Evolutionary conservation across 2,888 invertebrate species (phyloP).

Genomic region (Lydus trimaculatus): DNA sequence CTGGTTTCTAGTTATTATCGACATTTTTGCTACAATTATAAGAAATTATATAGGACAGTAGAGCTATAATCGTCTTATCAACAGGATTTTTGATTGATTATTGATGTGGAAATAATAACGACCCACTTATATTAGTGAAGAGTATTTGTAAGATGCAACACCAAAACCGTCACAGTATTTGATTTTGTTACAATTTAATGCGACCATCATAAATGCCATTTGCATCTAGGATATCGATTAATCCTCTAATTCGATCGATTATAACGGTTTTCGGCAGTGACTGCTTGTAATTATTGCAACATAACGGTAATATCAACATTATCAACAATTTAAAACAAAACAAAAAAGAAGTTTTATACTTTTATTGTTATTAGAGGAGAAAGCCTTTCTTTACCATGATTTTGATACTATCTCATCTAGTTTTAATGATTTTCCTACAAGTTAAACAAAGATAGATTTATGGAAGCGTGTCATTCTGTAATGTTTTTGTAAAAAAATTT

Average conservation of each 20-base stretch:
- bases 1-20: slow-evolving; percentile 19
- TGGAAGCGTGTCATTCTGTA: slow-evolving; percentile 7
- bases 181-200: background rate
- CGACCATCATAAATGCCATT: background rate
- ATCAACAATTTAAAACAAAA: background rate
- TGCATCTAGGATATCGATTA: background rate
- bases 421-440: background rate
- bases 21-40: background rate
- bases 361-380: slow-evolving; percentile 23
- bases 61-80: background rate
- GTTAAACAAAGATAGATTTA: background rate
- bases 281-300: background rate
- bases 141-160: background rate
- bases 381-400: slow-evolving; percentile 27
- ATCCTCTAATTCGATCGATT: slow-evolving; percentile 7
- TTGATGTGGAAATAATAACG: background rate
- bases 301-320: background rate
- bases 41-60: background rate
- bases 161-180: background rate
- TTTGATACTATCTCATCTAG: background rate
- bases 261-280: background rate
- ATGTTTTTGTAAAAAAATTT: slow-evolving; percentile 6
- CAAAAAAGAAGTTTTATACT: background rate
- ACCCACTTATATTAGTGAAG: background rate
- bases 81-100: background rate